Evolutionary conservation across 2,888 invertebrate genomes (phyloP), one percentile per base, ranked within the genome.

Genomic region (Diarsia brunnea): DNA sequence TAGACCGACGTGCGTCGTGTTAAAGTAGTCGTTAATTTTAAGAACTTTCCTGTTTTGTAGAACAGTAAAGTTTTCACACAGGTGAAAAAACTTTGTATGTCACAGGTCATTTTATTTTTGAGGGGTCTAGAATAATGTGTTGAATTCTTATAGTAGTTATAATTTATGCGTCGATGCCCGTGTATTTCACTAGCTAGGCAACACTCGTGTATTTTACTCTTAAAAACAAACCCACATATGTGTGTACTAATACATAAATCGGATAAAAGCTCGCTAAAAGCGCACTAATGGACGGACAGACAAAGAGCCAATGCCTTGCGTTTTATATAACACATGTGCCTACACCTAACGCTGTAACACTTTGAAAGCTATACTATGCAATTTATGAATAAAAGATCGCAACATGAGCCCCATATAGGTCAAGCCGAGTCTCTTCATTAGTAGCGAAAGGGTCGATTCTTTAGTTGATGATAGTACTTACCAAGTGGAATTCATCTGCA

Each of bases 331-430:
- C 53, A 19, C 45, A 58, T 24, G 19, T 55, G 24, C 19, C 5
- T 79, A 21, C 69, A 70, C n/a, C n/a, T 11, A 24, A 12, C 24
- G 21, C 45, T 51, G 71, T 72, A 64, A 51, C 51, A 64, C 79
- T 71, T n/a, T 65, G 45, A 10, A 65, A 65, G 58, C 60, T 72
- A 45, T 58, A 60, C 31, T 31, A 71, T 64, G 58, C 31, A 60
- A 51, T 79, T 71, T 79, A 79, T 79, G 79, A 79, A 78, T 79
- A 65, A 72, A 79, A 79, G 51, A 79, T 79, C 11, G 65, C 19
- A 31, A 65, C 58, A 31, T 60, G 45, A 78, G 51, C 24, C 43
- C 31, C 58, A 79, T 79, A 47, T 78, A 73, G 78, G 78, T 73
- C 78, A 79, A 72, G 79, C 31, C 45, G 14, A 71, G 55, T 47